Conservation (phyloP, 2,113 vertebrate species). For the Electrona antarctica region DNA sequence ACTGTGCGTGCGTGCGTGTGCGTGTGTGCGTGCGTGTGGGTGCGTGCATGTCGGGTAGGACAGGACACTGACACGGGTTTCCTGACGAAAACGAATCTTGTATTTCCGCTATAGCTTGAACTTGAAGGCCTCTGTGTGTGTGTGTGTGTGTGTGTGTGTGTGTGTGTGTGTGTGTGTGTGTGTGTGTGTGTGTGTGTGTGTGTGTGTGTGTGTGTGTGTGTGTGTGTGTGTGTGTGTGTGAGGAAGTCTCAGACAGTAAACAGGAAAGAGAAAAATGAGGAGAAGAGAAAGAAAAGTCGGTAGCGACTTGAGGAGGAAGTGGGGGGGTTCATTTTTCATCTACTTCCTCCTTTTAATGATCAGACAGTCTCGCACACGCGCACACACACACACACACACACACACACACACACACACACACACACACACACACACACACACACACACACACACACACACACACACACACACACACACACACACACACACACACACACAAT, state of each 20-base stretch:
- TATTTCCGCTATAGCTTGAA: conserved; percentile 11
- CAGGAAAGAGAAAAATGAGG: conserved; percentile 83
- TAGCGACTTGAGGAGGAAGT: too few relatives aligned
- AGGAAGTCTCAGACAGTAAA: conserved; percentile 89
- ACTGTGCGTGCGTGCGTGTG: conserved; percentile 15
- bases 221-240: conserved; percentile 5
- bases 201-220: too few relatives aligned
- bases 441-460: too few relatives aligned
- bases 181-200: background rate
- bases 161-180: conserved; percentile 20
- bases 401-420: too few relatives aligned
- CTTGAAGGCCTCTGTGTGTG: background rate
- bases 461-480: too few relatives aligned
- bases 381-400: too few relatives aligned
- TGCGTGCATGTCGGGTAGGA: background rate
- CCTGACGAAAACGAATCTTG: conserved; percentile 10
- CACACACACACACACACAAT: too few relatives aligned
- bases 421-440: too few relatives aligned
- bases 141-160: conserved; percentile 3
- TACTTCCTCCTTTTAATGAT: conserved; percentile 80
- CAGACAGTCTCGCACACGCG: background rate
- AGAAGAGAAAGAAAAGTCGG: conserved; percentile 39
- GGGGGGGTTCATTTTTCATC: conserved; percentile 82
- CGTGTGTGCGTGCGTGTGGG: background rate
- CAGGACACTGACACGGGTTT: conserved; percentile 2